These are phyloP conservation scores for Limanda limanda DNA, from an alignment of 2,113 vertebrate genomes.

Conservation along the genomic window DNA sequence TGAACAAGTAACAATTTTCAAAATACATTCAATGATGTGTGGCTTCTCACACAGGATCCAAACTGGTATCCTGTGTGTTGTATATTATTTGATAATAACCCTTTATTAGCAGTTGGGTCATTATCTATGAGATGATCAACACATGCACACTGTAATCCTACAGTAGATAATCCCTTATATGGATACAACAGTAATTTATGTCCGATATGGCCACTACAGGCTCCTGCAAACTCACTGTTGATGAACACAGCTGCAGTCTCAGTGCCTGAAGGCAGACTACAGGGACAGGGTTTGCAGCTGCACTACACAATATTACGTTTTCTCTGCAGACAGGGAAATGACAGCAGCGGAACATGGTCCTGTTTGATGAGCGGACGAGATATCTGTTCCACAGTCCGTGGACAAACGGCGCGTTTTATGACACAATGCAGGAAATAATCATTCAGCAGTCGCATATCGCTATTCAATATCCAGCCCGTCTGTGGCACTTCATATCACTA, in stretches of 20 bases:
- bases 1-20: too few species aligned
- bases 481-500: neutral
- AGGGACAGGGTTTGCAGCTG: neutral
- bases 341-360: neutral
- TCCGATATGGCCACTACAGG: neutral
- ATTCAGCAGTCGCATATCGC: neutral
- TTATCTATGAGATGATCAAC: neutral
- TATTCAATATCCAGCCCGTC: neutral
- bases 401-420: neutral
- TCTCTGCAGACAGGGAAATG: conserved; percentile 6
- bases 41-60: neutral
- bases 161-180: neutral
- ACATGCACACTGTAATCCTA: neutral
- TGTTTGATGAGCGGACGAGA: neutral
- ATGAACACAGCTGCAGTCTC: conserved; percentile 7
- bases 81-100: neutral
- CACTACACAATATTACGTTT: neutral
- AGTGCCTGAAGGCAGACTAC: conserved; percentile 11
- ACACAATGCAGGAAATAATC: neutral
- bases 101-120: neutral
- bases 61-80: neutral
- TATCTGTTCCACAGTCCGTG: neutral
- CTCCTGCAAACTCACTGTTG: conserved; percentile 4
- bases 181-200: neutral
- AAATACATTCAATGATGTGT: too few species aligned